Evolutionary conservation across 1,140 invertebrate genomes (phyloP), one percentile per base, ranked within the genome.

Genomic region (Leguminivora glycinivorella): DNA sequence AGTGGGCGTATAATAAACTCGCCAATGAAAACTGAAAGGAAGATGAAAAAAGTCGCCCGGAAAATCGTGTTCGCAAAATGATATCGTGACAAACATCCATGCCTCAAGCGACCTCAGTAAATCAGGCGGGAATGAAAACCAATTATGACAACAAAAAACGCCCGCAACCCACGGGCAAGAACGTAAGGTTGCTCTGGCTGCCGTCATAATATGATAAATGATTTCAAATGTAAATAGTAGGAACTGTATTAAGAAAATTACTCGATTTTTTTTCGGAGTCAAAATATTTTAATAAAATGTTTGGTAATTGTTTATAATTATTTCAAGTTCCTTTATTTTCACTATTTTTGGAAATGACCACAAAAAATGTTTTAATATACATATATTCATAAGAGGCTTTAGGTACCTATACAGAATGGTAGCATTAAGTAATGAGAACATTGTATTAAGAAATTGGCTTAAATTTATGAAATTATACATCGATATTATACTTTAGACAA

Each of bases 71-170:
- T 63, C 72, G 77, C 77, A 74, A 90, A 90, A 90, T 90, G 76
- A 81, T 90, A 77, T 90, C 88, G 88, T 90, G 88, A 90, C 87
- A 89, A 89, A 87, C 80, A 84, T 81, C 85, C 85, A 90, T 90
- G 82, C 84, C 72, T 90, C 88, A 90, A 83, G 71, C 67, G 72
- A 56, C 71, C 75, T 76, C 80, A 70, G 81, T 89, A 88, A 83
- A 89, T 89, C 88, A 86, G 72, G 80, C 75, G 69, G 75, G 79
- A 87, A 85, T 87, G 80, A 86, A 88, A 90, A 81, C 85, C 88
- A 89, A 90, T 90, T 90, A 89, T 83, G 78, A 74, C 70, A 79
- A 84, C 82, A 88, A 88, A 81, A 88, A 88, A 81, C 79, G 58
- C 26, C 24, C 56, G 56, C 10, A 60, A 29, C 24, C 25, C 56